These are phyloP conservation scores for Pelosia muscerda DNA, from an alignment of 2,888 invertebrate species.

Conservation along the genomic window DNA sequence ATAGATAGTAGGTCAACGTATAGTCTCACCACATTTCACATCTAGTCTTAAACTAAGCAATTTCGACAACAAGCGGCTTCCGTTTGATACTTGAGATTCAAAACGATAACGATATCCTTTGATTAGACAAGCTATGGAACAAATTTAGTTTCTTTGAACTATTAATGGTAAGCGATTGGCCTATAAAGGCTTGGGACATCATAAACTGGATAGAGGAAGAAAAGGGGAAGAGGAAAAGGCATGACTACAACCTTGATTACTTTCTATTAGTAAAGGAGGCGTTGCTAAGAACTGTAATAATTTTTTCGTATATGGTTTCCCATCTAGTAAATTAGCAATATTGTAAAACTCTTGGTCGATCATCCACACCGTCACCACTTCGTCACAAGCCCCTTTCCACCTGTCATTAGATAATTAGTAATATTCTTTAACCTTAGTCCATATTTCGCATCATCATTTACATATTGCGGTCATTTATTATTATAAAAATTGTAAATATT, in stretches of 20 bases:
- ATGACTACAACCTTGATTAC: too few relatives aligned
- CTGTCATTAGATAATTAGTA: background rate
- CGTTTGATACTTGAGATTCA: background rate
- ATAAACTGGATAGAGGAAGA: too few relatives aligned
- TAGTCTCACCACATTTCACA: background rate
- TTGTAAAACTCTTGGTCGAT: background rate
- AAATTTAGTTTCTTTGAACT: too few relatives aligned
- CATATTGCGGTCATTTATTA: slow-evolving; percentile 38
- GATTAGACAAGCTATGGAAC: background rate
- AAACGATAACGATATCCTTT: background rate
- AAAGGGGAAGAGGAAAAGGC: too few relatives aligned
- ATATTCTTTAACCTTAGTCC: background rate
- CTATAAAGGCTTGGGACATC: too few relatives aligned
- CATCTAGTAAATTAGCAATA: background rate
- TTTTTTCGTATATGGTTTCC: background rate
- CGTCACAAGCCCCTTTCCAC: background rate
- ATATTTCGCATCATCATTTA: background rate
- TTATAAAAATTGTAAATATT: slow-evolving; percentile 38
- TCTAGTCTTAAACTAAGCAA: background rate
- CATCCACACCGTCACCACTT: background rate
- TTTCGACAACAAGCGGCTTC: background rate
- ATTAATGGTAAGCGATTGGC: too few relatives aligned
- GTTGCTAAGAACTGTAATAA: too few relatives aligned
- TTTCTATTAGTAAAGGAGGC: too few relatives aligned
- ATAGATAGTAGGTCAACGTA: background rate